phyloP scores from a whole-genome alignment of 2,797 vertebrate species.

The Anguilla anguilla region DNA sequence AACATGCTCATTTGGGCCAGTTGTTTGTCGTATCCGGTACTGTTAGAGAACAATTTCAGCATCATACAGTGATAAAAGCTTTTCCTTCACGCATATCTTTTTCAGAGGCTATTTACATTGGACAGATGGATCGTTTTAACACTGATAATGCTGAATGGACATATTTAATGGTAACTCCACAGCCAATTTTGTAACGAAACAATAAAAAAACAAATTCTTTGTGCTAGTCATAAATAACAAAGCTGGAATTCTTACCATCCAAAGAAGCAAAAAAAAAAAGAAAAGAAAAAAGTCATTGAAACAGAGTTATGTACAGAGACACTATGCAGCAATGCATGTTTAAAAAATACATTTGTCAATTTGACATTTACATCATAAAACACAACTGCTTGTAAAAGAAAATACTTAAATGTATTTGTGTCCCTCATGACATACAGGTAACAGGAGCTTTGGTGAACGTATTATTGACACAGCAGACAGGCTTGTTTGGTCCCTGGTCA shows the following conservation, averaged over 20 bases:
- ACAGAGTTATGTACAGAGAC: slow-evolving; percentile 39
- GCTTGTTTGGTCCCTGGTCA: neutral
- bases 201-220: neutral
- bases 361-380: slow-evolving; percentile 32
- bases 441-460: slow-evolving; percentile 49
- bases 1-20: neutral
- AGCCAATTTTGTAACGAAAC: neutral
- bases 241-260: slow-evolving; percentile 15
- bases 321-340: slow-evolving; percentile 42
- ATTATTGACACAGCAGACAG: slow-evolving; percentile 9
- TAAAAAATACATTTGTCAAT: slow-evolving; percentile 30
- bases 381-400: slow-evolving; percentile 28
- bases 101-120: slow-evolving; percentile 5
- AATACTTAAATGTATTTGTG: slow-evolving; percentile 9
- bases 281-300: slow-evolving; percentile 5
- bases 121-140: neutral
- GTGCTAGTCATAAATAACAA: neutral
- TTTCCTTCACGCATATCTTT: neutral
- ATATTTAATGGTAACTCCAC: neutral
- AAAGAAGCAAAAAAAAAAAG: slow-evolving; percentile 19
- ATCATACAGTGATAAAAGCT: neutral
- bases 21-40: no score
- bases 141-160: neutral
- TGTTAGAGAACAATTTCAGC: neutral
- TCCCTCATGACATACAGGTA: slow-evolving; percentile 3